Evolutionary conservation across 2,113 vertebrate genomes (phyloP).

Genomic region (Esox niger): DNA sequence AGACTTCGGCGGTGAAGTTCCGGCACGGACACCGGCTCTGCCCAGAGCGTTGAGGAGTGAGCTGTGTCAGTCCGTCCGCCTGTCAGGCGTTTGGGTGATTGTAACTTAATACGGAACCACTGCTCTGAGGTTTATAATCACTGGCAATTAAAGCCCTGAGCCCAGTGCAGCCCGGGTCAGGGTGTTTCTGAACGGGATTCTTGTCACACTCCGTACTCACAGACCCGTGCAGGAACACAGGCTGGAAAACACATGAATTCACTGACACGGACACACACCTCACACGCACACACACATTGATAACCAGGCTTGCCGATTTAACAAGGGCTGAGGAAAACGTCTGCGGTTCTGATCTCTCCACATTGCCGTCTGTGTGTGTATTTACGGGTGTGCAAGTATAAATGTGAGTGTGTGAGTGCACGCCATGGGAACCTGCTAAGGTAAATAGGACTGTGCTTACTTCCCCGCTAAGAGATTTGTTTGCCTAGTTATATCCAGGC

Average conservation of each 20-base stretch:
- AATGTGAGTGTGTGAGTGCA: background rate
- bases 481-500: constrained; percentile 54
- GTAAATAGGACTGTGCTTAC: background rate
- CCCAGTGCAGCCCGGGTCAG: constrained; percentile 48
- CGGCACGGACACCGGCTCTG: constrained; percentile 25
- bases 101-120: constrained; percentile 56
- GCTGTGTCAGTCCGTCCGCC: constrained; percentile 2
- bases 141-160: constrained; percentile 63
- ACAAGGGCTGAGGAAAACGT: background rate
- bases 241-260: constrained; percentile 8
- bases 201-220: constrained; percentile 33
- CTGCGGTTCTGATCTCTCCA: background rate
- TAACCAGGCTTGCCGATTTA: background rate
- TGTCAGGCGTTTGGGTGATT: constrained; percentile 46
- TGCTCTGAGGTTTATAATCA: constrained; percentile 72
- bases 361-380: background rate
- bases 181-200: constrained; percentile 55
- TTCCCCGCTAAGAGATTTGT: constrained; percentile 31
- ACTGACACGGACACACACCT: constrained; percentile 9
- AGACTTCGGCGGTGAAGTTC: constrained; percentile 27
- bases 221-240: constrained; percentile 3
- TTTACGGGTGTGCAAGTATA: background rate
- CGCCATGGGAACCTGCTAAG: constrained; percentile 1
- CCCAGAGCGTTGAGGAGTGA: constrained; percentile 24
- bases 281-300: constrained; percentile 11